These are phyloP conservation scores for Cardiocondyla obscurior DNA, from an alignment of 1,140 invertebrate species.

Conservation along the genomic window DNA sequence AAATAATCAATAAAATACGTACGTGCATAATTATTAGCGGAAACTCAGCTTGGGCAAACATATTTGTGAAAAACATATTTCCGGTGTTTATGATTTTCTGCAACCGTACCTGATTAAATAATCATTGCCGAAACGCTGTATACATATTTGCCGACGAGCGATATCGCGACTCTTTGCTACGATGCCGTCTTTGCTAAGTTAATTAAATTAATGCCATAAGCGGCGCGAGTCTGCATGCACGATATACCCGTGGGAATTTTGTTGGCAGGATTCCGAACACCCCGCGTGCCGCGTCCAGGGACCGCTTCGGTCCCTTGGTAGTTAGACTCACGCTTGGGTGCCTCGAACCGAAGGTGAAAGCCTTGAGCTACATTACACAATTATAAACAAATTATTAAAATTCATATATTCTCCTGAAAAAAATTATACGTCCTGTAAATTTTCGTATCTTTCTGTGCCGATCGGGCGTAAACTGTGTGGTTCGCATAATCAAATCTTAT, in stretches of 20 bases:
- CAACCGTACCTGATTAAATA: neutral
- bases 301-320: neutral
- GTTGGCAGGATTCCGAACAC: slow-evolving; percentile 2
- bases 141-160: neutral
- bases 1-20: neutral
- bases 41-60: too few species aligned
- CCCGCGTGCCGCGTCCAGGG: neutral
- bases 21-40: neutral
- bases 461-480: neutral
- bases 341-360: slow-evolving; percentile 9
- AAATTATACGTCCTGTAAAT: neutral
- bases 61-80: neutral
- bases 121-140: neutral
- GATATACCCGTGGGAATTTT: slow-evolving; percentile 19
- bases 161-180: neutral
- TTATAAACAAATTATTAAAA: neutral
- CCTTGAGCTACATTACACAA: slow-evolving; percentile 31
- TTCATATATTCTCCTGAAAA: neutral
- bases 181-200: slow-evolving; percentile 17
- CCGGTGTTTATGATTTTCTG: too few species aligned
- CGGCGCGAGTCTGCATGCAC: neutral
- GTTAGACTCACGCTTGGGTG: slow-evolving; percentile 22
- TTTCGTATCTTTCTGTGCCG: neutral
- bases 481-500: neutral
- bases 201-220: slow-evolving; percentile 45